These are phyloP conservation scores for Eremobia ochroleuca DNA, from an alignment of 2,888 invertebrate genomes.

Conservation along the genomic window DNA sequence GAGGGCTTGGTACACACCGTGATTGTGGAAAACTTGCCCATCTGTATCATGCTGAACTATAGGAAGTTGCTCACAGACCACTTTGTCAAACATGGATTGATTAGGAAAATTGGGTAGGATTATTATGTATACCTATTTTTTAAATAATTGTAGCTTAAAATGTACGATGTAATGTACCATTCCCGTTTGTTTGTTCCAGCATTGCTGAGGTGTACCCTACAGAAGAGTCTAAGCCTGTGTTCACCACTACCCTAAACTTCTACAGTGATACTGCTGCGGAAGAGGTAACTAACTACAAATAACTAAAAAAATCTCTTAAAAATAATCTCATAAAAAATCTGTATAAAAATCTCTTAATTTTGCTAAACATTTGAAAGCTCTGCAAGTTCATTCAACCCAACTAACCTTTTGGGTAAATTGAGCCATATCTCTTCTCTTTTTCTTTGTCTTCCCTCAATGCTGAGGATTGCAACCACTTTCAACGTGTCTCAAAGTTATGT, in stretches of 20 bases:
- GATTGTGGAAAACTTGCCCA: constrained; percentile 82
- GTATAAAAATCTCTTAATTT: no score
- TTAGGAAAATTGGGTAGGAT: constrained; percentile 83
- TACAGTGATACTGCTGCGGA: constrained; percentile 77
- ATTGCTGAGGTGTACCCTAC: constrained; percentile 82
- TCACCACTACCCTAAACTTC: constrained; percentile 83
- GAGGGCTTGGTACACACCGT: constrained; percentile 72
- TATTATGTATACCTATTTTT: no score
- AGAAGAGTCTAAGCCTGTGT: constrained; percentile 80
- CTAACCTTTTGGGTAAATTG: background rate
- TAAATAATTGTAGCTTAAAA: no score
- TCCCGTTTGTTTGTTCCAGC: constrained; percentile 71
- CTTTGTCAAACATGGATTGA: constrained; percentile 80
- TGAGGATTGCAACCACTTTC: background rate
- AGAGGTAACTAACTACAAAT: constrained; percentile 72
- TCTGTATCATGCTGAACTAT: constrained; percentile 79
- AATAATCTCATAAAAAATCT: no score
- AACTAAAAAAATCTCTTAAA: no score
- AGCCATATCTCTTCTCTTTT: background rate
- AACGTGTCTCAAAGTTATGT: background rate
- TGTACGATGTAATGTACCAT: no score
- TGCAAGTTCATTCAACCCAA: no score
- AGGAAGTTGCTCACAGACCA: constrained; percentile 80
- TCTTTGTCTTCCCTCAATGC: background rate
- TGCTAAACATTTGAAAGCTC: background rate